A percentile compares a stretch with the other conserved stretches of the same genome.
These are phyloP conservation scores for Hirtodrosophila duncani DNA, from an alignment of 2,888 invertebrate genomes.

Conservation along the genomic window DNA sequence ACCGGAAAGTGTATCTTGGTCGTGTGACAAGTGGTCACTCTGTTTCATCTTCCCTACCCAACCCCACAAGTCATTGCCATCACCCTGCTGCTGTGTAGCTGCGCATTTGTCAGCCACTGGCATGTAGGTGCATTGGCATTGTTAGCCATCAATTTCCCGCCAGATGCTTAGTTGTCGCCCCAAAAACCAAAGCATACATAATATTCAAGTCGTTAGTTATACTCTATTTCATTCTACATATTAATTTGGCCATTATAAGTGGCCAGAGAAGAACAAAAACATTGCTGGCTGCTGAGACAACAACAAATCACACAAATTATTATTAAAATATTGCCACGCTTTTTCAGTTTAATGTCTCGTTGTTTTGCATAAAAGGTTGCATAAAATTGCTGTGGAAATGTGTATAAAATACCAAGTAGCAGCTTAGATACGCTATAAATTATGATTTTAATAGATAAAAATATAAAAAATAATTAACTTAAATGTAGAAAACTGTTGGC, in stretches of 20 bases:
- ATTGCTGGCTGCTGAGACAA: constrained; percentile 12
- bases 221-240: constrained; percentile 28
- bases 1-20: constrained; percentile 34
- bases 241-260: constrained; percentile 33
- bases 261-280: constrained; percentile 8
- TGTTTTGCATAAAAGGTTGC: constrained; percentile 39
- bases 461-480: too few relatives aligned
- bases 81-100: constrained; percentile 11
- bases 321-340: constrained; percentile 68
- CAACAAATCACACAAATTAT: constrained; percentile 52
- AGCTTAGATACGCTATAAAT: constrained; percentile 19
- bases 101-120: constrained; percentile 26
- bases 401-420: background rate
- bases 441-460: background rate
- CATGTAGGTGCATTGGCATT: constrained; percentile 29
- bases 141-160: constrained; percentile 18
- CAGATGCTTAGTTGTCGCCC: constrained; percentile 14
- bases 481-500: too few relatives aligned
- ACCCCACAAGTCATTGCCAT: constrained; percentile 26
- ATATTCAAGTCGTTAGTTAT: constrained; percentile 3
- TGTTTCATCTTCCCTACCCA: background rate
- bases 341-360: constrained; percentile 32
- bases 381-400: constrained; percentile 24
- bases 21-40: constrained; percentile 30
- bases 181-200: constrained; percentile 1